Evolutionary conservation across 2,888 invertebrate species (phyloP), one percentile per base, ranked within the genome.

Genomic region (Lasioglossum morio): DNA sequence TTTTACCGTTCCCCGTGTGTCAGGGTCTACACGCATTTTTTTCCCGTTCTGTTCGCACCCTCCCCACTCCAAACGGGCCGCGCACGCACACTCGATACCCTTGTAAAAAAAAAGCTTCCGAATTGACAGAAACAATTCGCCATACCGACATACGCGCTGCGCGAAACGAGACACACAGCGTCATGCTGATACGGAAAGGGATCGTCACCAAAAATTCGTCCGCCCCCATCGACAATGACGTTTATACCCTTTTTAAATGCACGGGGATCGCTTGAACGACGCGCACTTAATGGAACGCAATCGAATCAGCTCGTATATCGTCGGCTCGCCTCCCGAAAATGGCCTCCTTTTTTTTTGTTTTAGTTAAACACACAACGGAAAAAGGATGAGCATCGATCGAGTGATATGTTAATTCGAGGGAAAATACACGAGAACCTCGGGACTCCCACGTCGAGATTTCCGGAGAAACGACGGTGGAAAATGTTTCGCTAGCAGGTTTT

Each of bases 51-150:
- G 53, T 53, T 23, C 48, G 7, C 72, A 16, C 30, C 34, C 27
- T 10, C 30, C 34, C 16, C 16, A 7, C 30, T 7, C 63, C 60
- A 1, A 1, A 4, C 57, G 1, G 27, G 1, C n/a, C 27, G 0
- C 27, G 63, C 53, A 34, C 73, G 63, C 72, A 40, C 66, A 37
- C 69, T 23, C 69, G 23, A 40, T 34, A n/a, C 69, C 10, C 48
- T 4, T 46, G 63, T 69, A 23, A 48, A 69, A 80, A 80, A 79
- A 79, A 72, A 48, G 70, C 60, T 81, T 72, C 69, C 77, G 81
- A 53, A 84, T 77, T 72, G 77, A 63, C 69, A 63, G 81, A 80
- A 82, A 84, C 87, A 84, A 88, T 88, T 88, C 79, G 78, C 88
- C 77, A 80, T 78, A 86, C 69, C 79, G 87, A 76, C 48, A 72